Base-by-base conservation (phyloP, 1,140 invertebrate species). In the Calliphora vicina region DNA sequence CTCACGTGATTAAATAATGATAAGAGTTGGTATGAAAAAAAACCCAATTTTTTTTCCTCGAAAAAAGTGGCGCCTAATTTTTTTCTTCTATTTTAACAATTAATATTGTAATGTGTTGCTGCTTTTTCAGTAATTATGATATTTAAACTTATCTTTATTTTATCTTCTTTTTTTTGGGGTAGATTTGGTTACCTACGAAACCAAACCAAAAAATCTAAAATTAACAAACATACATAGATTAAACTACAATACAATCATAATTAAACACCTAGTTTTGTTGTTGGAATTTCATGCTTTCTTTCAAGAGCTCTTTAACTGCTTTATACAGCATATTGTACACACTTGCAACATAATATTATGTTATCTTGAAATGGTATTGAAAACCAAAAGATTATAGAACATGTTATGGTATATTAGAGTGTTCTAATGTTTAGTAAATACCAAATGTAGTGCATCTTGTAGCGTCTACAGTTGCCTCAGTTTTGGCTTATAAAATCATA, bases 1-100 rank as follows among this genome's bases (percentile, higher is more conserved):
- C 45, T 50, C 61, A 67, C 61, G 61, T 67, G 61, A 67, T 67
- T 67, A 67, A 67, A n/a, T n/a, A n/a, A 67, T 67, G 61, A 67
- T 67, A 67, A 67, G 61, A 67, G 8, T 23, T 23, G 2, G 10
- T 57, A 15, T n/a, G 17, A 57, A 57, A 6, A 67, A 23, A 67
- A 20, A 20, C 57, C 2, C 2, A 67, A 20, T 67, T 67, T 23
- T 23, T 67, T 25, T 57, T 57, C 13, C 15, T 6, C 15, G 4
- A 67, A 67, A 67, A 67, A 67, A 67, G 61, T 67, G 61, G 61
- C 61, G 61, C 61, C 61, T 67, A n/a, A n/a, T 15, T 50, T 57
- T 57, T 50, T 50, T 50, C 10, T 57, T 4, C 5, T 57, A 67
- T 67, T 67, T 67, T 67, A 12, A 23, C 17, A 67, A 67, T 20